These are phyloP conservation scores for Microtus pennsylvanicus DNA, from an alignment of 2,113 vertebrate species.

Conservation along the genomic window DNA sequence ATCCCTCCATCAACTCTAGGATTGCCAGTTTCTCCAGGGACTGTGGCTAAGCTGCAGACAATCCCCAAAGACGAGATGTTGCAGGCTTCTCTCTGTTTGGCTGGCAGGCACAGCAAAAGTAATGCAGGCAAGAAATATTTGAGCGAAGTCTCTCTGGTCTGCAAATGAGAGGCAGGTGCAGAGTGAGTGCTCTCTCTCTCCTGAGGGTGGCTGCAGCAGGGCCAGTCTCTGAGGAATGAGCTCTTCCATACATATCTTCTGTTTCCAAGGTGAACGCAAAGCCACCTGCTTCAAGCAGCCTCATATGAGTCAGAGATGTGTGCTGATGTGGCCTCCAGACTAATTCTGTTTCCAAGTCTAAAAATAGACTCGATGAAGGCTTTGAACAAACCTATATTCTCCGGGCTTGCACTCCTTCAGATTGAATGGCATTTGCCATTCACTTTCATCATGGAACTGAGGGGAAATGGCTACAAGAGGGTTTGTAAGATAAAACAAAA, in stretches of 20 bases:
- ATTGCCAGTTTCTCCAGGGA: conserved; percentile 78
- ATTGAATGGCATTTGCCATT: conserved; percentile 55
- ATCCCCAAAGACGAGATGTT: conserved; percentile 66
- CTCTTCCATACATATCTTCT: neutral
- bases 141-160: conserved; percentile 20
- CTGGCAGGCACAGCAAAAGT: neutral
- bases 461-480: conserved; percentile 10
- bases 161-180: conserved; percentile 57
- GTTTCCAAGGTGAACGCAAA: conserved; percentile 38
- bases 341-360: conserved; percentile 51
- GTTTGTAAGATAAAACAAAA: conserved; percentile 20
- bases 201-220: neutral
- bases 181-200: neutral
- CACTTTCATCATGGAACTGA: conserved; percentile 62
- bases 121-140: conserved; percentile 22
- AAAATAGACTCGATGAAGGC: conserved; percentile 58
- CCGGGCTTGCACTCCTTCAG: conserved; percentile 64
- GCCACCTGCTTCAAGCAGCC: neutral
- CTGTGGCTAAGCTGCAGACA: conserved; percentile 67
- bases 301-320: neutral
- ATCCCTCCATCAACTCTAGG: conserved; percentile 79
- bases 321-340: conserved; percentile 43
- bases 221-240: conserved; percentile 53
- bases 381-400: conserved; percentile 62
- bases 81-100: conserved; percentile 70